Percentiles rank a stretch among this genome's conserved stretches.
These are phyloP conservation scores for Raja brachyura DNA, from an alignment of 2,113 vertebrate species.

Conservation along the genomic window DNA sequence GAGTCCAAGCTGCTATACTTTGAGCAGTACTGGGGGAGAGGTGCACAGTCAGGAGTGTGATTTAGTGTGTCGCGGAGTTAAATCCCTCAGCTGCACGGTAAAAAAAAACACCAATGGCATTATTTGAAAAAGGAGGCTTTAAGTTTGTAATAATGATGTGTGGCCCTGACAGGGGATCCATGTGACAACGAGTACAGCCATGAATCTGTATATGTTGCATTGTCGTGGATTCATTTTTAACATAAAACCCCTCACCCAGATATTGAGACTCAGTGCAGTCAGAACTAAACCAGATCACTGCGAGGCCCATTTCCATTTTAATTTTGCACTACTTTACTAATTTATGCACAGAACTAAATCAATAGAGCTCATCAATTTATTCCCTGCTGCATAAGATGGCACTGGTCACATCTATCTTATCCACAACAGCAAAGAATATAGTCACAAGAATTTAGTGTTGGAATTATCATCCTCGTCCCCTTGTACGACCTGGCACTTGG, in stretches of 20 bases:
- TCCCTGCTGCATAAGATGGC: background rate
- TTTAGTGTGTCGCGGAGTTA: background rate
- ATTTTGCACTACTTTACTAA: slow-evolving; percentile 20
- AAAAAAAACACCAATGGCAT: background rate
- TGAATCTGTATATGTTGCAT: background rate
- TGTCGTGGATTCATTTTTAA: background rate
- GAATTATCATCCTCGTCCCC: background rate
- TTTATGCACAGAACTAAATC: slow-evolving; percentile 13
- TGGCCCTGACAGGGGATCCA: background rate
- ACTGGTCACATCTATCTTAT: background rate
- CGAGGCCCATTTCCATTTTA: slow-evolving; percentile 25
- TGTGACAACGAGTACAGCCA: background rate
- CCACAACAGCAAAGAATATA: background rate
- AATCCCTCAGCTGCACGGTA: background rate
- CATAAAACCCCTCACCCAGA: background rate
- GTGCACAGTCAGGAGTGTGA: background rate
- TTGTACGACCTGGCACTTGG: background rate
- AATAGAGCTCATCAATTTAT: slow-evolving; percentile 31
- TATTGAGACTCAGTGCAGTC: background rate
- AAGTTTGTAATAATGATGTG: background rate
- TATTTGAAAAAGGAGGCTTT: background rate
- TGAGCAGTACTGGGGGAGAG: background rate
- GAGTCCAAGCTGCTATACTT: background rate
- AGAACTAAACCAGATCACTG: background rate
- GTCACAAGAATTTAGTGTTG: background rate